Evolutionary conservation across 2,797 vertebrate species (phyloP), one percentile per base, ranked within the genome.

Genomic region (Parauchenoglanis ngamensis): DNA sequence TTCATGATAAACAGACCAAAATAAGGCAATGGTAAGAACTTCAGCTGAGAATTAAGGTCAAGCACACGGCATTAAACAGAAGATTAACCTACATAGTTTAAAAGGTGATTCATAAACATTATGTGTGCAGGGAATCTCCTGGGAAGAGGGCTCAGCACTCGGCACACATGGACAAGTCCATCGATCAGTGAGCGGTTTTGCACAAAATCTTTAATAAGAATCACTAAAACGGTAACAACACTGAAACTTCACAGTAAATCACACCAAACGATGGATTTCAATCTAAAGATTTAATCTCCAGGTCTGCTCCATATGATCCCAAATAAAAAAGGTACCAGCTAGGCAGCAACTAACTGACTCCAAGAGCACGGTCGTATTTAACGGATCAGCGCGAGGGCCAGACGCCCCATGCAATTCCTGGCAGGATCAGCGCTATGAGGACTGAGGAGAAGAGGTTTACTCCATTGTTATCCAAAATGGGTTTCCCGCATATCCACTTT

Each of bases 391-490:
- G 92, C 49, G 92, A 95, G 1, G 98, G 97, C 98, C 98, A 99
- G 91, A 97, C 89, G 0, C 95, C 95, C 94, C 96, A 98, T 0
- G 97, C 97, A 12, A 95, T 65, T 13, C 97, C 96, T 0, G 98
- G 98, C 83, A 99, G 94, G 67, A 96, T 25, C 49, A 99, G 94
- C 1, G 98, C 98, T 6, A 97, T 85, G 23, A 99, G 91, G 31
- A 99, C 91, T 0, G 97, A 97, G 83, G 98, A 98, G 93, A 99
- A 98, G 40, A 99, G 96, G 91, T 99, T 99, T n/a, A 99, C 98
- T 0, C 96, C 95, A 0, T 98, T 99, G 95, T 99, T 99, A 93
- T 99, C 98, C 63, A 99, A 89, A 90, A 99, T 97, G 21, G 98
- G 96, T 89, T 97, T 99, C 68, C 98, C 98, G 77, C 96, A 95